phyloP scores from a whole-genome alignment of 1,140 invertebrate species.

The Adelges cooleyi region DNA sequence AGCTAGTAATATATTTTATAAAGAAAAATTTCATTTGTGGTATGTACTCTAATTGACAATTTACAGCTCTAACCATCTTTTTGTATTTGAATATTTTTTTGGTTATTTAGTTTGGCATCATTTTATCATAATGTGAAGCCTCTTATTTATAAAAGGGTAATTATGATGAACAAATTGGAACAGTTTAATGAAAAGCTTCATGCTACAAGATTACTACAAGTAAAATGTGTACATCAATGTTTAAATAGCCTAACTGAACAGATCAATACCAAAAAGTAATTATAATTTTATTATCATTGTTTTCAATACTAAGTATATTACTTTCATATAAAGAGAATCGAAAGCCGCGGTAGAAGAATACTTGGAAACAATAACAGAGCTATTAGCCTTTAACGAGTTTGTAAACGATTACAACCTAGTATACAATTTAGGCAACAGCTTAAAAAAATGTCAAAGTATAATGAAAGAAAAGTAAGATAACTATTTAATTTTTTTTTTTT shows the following conservation, averaged over 20 bases:
- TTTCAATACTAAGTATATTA: no score
- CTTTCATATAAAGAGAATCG: neutral
- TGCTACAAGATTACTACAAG: constrained; percentile 3
- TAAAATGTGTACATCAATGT: neutral
- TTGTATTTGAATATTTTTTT: neutral
- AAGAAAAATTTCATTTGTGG: constrained; percentile 5
- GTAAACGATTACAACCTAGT: constrained; percentile 1
- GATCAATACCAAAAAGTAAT: constrained; percentile 1
- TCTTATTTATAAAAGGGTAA: constrained; percentile 2
- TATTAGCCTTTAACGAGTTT: constrained; percentile 12
- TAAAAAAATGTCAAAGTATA: neutral
- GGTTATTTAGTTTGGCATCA: constrained; percentile 5
- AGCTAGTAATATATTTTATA: neutral
- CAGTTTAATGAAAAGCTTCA: neutral
- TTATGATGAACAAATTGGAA: neutral
- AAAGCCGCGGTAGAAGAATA: neutral
- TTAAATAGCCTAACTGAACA: neutral
- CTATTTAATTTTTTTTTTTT: neutral
- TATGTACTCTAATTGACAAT: no score
- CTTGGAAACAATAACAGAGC: neutral
- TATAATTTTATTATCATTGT: neutral
- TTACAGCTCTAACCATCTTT: no score
- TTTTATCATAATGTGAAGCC: constrained; percentile 7
- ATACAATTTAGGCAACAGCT: neutral
- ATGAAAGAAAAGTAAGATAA: neutral